Percentiles rank a stretch among this genome's conserved stretches.
phyloP scores from a whole-genome alignment of 2,113 vertebrate species.

The Plotosus lineatus region DNA sequence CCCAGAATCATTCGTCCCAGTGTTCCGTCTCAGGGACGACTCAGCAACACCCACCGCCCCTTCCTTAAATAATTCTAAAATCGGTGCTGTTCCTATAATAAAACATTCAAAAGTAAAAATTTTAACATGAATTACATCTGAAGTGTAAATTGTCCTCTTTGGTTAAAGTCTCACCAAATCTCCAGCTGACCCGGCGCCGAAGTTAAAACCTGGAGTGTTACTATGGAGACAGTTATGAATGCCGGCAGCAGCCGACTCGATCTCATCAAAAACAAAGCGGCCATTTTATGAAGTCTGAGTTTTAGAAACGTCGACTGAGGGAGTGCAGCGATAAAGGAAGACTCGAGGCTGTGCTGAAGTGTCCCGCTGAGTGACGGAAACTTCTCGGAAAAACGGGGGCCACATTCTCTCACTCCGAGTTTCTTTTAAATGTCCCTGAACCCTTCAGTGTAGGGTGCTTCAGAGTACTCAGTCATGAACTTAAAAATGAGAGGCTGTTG shows the following conservation, averaged over 20 bases:
- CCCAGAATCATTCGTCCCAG: too few species aligned
- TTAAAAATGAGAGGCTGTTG: neutral
- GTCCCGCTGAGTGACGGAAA: constrained; percentile 1
- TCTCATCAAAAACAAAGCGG: constrained; percentile 23
- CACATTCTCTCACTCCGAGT: constrained; percentile 7
- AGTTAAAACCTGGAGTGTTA: constrained; percentile 20
- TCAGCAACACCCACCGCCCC: too few species aligned
- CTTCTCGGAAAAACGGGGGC: constrained; percentile 18
- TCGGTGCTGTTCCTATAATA: too few species aligned
- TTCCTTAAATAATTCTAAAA: too few species aligned
- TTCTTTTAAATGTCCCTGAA: neutral
- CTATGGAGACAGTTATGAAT: constrained; percentile 33
- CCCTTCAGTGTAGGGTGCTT: constrained; percentile 6
- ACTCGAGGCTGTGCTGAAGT: constrained; percentile 21
- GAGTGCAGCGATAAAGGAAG: constrained; percentile 14
- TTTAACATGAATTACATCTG: too few species aligned
- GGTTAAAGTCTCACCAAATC: constrained; percentile 24
- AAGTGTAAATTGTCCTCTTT: too few species aligned
- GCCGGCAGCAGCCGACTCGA: neutral
- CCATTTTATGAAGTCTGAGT: constrained; percentile 23
- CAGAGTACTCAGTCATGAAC: constrained; percentile 15
- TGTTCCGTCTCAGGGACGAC: too few species aligned
- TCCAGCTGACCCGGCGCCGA: constrained; percentile 5
- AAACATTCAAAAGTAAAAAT: too few species aligned
- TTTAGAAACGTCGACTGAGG: constrained; percentile 3